Evolutionary conservation across 2,888 invertebrate genomes (phyloP).

Genomic region (Campoplex capitator): DNA sequence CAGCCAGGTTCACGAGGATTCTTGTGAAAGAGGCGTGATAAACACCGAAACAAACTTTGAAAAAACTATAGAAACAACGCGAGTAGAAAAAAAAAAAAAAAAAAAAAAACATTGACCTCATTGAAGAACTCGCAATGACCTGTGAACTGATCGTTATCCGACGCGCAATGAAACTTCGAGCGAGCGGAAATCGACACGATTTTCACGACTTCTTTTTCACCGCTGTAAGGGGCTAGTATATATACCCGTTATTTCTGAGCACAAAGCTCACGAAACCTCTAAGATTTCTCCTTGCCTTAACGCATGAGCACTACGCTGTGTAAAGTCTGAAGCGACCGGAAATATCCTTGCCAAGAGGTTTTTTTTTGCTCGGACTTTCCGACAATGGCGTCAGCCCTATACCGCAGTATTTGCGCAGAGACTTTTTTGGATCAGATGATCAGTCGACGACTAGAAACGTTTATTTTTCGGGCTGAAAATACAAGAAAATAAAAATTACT

Average conservation of each 20-base stretch:
- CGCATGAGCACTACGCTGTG: neutral
- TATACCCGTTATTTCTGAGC: conserved; percentile 11
- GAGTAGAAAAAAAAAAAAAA: neutral
- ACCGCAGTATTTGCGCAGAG: neutral
- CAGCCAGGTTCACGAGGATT: neutral
- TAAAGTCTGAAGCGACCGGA: conserved; percentile 34
- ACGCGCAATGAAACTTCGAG: conserved; percentile 47
- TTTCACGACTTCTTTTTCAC: conserved; percentile 48
- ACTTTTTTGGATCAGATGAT: conserved; percentile 27
- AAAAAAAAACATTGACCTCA: neutral
- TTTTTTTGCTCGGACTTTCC: conserved; percentile 44
- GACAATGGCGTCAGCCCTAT: conserved; percentile 12
- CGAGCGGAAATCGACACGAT: conserved; percentile 57
- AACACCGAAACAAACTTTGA: neutral
- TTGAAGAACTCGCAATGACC: conserved; percentile 32
- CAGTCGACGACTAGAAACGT: neutral
- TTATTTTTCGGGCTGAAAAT: neutral
- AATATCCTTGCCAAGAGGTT: conserved; percentile 56
- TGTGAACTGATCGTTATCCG: conserved; percentile 16
- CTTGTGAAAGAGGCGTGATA: neutral
- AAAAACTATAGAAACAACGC: conserved; percentile 18
- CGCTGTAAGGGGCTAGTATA: neutral
- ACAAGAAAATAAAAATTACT: conserved; percentile 13
- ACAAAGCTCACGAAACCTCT: neutral
- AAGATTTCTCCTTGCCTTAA: neutral